Evolutionary conservation across 2,113 vertebrate genomes (phyloP).

Genomic region (Balaeniceps rex): DNA sequence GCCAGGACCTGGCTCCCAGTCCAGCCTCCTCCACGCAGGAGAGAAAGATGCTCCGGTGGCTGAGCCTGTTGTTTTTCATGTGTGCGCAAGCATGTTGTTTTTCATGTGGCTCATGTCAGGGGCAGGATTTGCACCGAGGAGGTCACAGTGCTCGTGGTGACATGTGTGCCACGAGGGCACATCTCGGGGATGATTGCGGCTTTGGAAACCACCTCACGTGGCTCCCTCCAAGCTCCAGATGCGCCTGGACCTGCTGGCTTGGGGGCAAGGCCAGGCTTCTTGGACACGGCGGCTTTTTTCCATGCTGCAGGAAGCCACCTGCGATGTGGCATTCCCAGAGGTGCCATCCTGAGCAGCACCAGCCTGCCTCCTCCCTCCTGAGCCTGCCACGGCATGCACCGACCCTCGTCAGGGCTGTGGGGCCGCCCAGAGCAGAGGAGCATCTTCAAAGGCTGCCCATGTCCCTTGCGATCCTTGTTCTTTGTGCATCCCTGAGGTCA

Average conservation of each 20-base stretch:
- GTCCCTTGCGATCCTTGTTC: neutral
- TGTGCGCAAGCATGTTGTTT: neutral
- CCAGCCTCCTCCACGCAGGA: neutral
- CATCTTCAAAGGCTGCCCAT: neutral
- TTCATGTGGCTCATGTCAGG: neutral
- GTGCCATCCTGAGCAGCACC: neutral
- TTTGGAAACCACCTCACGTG: neutral
- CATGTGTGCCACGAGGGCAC: rapidly evolving
- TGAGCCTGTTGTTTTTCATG: neutral
- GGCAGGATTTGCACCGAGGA: neutral
- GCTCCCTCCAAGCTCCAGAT: neutral
- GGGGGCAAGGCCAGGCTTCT: neutral
- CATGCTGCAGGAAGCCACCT: neutral
- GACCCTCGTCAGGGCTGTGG: neutral
- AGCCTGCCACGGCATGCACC: neutral
- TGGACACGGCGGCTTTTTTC: neutral
- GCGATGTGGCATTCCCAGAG: neutral
- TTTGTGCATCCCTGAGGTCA: neutral
- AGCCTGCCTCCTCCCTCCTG: neutral
- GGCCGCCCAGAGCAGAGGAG: neutral
- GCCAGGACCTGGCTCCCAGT: neutral
- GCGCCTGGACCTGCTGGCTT: neutral
- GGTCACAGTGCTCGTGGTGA: neutral
- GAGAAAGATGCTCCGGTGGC: neutral
- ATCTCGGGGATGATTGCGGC: neutral